Percentiles rank a stretch among this genome's conserved stretches.
These are phyloP conservation scores for Bursaphelenchus mucronatus DNA, from an alignment of 1,140 invertebrate genomes.

Conservation along the genomic window DNA sequence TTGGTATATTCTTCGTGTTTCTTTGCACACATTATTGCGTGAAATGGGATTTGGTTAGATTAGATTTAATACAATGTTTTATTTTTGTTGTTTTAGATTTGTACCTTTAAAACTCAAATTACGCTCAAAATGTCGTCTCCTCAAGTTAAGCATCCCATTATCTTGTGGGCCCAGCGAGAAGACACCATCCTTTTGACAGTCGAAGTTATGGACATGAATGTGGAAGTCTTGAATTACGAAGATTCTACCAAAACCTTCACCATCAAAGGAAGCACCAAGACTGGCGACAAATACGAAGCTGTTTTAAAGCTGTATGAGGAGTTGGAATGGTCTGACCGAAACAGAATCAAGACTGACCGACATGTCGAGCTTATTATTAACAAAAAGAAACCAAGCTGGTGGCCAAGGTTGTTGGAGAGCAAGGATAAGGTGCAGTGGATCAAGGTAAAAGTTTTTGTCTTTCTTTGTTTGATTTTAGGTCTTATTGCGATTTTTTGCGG, in stretches of 20 bases:
- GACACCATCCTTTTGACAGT: constrained; percentile 23
- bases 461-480: neutral
- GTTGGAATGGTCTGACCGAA: constrained; percentile 10
- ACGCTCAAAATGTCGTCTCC: no score
- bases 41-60: no score
- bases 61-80: no score
- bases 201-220: constrained; percentile 26
- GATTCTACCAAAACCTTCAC: constrained; percentile 19
- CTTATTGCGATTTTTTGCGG: neutral
- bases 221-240: constrained; percentile 26
- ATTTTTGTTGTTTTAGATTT: no score
- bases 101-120: no score
- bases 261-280: constrained; percentile 14
- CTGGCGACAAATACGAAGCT: constrained; percentile 14
- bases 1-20: no score
- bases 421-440: constrained; percentile 26
- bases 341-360: constrained; percentile 9
- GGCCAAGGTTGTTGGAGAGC: constrained; percentile 27
- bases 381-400: constrained; percentile 30
- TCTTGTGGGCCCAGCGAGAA: constrained; percentile 31
- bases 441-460: constrained; percentile 13
- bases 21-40: no score
- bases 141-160: constrained; percentile 9
- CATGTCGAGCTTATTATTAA: constrained; percentile 29
- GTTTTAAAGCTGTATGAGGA: constrained; percentile 24